Conservation (phyloP, 2,113 vertebrate species). For the Lagopus leucura region DNA sequence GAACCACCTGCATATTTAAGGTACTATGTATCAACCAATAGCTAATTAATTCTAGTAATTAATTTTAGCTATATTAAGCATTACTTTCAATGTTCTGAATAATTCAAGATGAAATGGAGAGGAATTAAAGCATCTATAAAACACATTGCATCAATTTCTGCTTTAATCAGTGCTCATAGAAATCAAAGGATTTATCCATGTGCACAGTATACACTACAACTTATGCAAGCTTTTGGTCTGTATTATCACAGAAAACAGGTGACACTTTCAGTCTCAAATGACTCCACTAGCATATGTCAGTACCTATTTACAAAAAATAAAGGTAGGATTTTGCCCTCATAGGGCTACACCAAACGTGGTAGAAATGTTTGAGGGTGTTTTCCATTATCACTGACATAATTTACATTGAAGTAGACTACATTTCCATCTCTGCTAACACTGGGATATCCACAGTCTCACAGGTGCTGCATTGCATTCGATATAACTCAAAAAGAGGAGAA, state of each 20-base stretch:
- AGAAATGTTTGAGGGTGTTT: background rate
- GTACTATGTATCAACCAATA: background rate
- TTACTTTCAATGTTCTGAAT: background rate
- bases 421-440: background rate
- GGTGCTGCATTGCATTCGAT: background rate
- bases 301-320: background rate
- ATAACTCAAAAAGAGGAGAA: background rate
- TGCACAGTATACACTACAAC: rapidly evolving
- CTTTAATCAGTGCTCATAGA: background rate
- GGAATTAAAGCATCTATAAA: background rate
- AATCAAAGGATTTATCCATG: background rate
- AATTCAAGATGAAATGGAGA: background rate
- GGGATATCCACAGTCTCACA: background rate
- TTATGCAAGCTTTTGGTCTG: background rate
- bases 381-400: background rate
- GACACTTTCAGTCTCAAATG: background rate
- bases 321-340: background rate
- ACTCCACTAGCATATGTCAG: background rate
- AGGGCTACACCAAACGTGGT: background rate
- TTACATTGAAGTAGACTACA: background rate
- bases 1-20: background rate
- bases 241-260: background rate
- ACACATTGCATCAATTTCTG: background rate
- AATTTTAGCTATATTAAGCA: background rate
- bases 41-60: background rate